Evolutionary conservation across 2,113 vertebrate genomes (phyloP).

Genomic region (Shinisaurus crocodilurus): DNA sequence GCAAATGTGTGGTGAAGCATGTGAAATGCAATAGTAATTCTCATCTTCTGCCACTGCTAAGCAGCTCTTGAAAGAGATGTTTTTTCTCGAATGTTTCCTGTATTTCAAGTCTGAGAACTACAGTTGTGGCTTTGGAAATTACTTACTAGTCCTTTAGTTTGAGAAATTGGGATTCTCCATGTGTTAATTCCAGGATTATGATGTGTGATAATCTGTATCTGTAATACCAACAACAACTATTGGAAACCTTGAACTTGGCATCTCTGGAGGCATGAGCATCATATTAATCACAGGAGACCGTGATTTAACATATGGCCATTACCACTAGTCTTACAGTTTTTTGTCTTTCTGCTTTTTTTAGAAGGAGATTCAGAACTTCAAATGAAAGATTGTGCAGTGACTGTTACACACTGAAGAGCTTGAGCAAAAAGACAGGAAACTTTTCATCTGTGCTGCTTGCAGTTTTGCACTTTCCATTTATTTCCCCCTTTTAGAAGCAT

Average conservation of each 20-base stretch:
- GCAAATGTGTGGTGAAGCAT: slow-evolving; percentile 52
- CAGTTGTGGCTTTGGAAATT: slow-evolving; percentile 20
- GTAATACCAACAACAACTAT: background rate
- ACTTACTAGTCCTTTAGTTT: background rate
- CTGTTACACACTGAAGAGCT: slow-evolving; percentile 36
- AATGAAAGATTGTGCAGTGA: slow-evolving; percentile 24
- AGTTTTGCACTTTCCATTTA: slow-evolving; percentile 52
- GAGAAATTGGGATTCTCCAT: background rate
- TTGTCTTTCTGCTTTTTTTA: slow-evolving; percentile 12
- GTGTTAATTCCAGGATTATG: background rate
- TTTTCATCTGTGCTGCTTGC: background rate
- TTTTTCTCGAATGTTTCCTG: slow-evolving; percentile 54
- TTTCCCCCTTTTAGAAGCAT: slow-evolving; percentile 31
- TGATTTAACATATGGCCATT: background rate
- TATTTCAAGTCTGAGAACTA: slow-evolving; percentile 46
- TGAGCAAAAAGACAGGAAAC: slow-evolving; percentile 34
- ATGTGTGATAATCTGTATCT: background rate
- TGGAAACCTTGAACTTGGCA: background rate
- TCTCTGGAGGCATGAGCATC: background rate
- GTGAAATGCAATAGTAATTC: slow-evolving; percentile 54
- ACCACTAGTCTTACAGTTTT: background rate
- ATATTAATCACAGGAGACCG: background rate
- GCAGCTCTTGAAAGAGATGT: slow-evolving; percentile 62
- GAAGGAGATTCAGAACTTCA: slow-evolving; percentile 54
- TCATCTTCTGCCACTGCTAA: slow-evolving; percentile 51